Conservation (phyloP, 2,888 invertebrate species). For the Nineta flava region DNA sequence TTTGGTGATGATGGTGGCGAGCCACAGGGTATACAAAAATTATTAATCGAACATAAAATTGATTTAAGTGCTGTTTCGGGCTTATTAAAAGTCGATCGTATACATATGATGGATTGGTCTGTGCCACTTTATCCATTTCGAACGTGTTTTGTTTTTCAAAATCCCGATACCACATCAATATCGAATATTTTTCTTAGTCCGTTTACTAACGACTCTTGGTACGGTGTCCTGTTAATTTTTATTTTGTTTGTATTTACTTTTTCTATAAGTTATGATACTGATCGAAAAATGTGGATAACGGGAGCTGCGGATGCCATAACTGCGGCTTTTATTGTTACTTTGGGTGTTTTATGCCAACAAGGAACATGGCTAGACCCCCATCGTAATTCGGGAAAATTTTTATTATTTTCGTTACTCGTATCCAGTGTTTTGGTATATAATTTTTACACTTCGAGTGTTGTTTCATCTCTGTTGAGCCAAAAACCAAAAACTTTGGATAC, state of each 20-base stretch:
- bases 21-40: neutral
- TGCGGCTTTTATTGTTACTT: neutral
- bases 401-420: constrained; percentile 19
- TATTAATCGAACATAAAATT: neutral
- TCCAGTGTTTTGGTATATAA: constrained; percentile 33
- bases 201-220: neutral
- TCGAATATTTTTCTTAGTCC: neutral
- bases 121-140: neutral
- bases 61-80: neutral
- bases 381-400: constrained; percentile 18
- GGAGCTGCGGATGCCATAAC: neutral
- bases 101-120: neutral
- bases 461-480: constrained; percentile 36
- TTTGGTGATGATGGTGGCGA: neutral
- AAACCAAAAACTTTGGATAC: constrained; percentile 34
- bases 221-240: neutral
- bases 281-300: neutral
- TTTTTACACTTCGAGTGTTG: constrained; percentile 42
- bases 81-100: neutral
- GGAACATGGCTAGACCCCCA: constrained; percentile 11
- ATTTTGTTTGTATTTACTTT: neutral
- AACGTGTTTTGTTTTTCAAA: neutral
- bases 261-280: neutral
- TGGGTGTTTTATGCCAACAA: neutral
- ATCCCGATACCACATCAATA: neutral